phyloP scores from a whole-genome alignment of 1,140 invertebrate genomes.

The Habropoda laboriosa region DNA sequence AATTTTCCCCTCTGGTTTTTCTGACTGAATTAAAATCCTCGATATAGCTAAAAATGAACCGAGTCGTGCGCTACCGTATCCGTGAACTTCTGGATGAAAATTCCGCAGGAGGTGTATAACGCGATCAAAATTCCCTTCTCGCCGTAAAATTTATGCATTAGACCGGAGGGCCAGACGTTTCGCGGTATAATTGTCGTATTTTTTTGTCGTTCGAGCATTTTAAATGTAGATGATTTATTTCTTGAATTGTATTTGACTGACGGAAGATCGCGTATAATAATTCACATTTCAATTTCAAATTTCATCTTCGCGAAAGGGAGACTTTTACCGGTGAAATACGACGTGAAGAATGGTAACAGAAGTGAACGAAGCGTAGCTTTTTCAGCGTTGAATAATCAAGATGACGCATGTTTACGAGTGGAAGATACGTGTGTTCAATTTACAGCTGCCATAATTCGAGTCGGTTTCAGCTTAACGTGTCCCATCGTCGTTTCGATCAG shows the following conservation, averaged over 20 bases:
- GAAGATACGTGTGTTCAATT: neutral
- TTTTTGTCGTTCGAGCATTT: neutral
- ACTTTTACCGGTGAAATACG: no score
- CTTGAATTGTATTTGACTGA: no score
- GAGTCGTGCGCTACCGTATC: neutral
- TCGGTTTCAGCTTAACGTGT: neutral
- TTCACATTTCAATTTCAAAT: neutral
- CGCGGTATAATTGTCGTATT: neutral
- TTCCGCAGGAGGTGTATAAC: neutral
- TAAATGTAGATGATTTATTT: no score
- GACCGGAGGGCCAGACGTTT: neutral
- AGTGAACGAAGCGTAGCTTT: no score
- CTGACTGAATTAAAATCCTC: neutral
- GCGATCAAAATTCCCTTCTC: neutral
- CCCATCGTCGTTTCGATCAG: neutral
- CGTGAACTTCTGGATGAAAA: neutral
- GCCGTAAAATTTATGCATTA: slow-evolving; percentile 9
- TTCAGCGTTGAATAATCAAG: neutral
- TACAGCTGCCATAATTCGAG: neutral
- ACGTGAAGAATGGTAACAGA: no score
- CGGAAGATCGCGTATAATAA: neutral
- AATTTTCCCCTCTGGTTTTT: neutral
- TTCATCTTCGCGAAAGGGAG: no score
- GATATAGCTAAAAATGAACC: neutral
- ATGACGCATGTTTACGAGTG: neutral